Percentiles rank a stretch among this genome's conserved stretches.
These are phyloP conservation scores for Scelioninae gen. 1 DNA, from an alignment of 2,888 invertebrate genomes.

Conservation along the genomic window DNA sequence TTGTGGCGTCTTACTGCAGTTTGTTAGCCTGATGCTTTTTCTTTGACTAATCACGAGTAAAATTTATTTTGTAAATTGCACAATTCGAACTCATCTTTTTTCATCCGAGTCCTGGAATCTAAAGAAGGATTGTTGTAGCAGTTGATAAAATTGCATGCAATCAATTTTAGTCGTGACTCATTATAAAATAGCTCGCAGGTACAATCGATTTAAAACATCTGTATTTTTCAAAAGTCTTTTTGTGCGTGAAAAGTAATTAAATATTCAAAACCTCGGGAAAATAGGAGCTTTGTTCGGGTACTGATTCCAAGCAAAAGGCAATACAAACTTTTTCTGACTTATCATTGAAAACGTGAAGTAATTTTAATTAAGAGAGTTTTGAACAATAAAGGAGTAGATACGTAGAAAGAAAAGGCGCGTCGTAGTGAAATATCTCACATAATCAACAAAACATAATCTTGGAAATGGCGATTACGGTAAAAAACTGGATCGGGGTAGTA, in stretches of 20 bases:
- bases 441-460: slow-evolving; percentile 41
- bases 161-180: slow-evolving; percentile 26
- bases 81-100: slow-evolving; percentile 26
- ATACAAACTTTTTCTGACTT: slow-evolving; percentile 45
- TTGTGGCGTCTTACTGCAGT: slow-evolving; percentile 53
- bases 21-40: slow-evolving; percentile 65
- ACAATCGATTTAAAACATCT: slow-evolving; percentile 38
- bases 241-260: slow-evolving; percentile 36
- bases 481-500: slow-evolving; percentile 15
- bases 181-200: slow-evolving; percentile 21
- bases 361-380: slow-evolving; percentile 52
- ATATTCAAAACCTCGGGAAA: slow-evolving; percentile 37
- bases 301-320: slow-evolving; percentile 35
- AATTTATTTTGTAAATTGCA: slow-evolving; percentile 45
- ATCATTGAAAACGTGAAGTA: slow-evolving; percentile 52
- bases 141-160: slow-evolving; percentile 28
- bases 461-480: slow-evolving; percentile 29
- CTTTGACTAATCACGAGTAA: slow-evolving; percentile 58
- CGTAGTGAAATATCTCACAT: slow-evolving; percentile 39
- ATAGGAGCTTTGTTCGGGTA: slow-evolving; percentile 23
- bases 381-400: slow-evolving; percentile 39
- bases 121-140: slow-evolving; percentile 3
- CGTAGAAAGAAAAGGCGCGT: slow-evolving; percentile 24
- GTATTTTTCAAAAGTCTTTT: slow-evolving; percentile 29
- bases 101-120: too few species aligned